Conservation (phyloP, 2,797 vertebrate genomes). For the Amphiprion clarkii region DNA sequence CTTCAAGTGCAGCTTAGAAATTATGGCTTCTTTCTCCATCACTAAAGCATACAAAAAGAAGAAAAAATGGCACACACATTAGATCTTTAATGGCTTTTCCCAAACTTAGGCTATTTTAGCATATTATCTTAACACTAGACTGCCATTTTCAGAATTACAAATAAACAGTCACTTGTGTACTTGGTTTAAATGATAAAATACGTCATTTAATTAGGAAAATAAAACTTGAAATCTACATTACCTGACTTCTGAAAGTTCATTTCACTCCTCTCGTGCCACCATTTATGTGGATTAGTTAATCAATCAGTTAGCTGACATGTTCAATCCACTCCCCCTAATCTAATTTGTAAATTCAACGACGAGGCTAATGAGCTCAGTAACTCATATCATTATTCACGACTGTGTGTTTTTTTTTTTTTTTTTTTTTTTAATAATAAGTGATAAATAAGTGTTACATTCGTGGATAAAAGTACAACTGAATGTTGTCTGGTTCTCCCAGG, state of each 20-base stretch:
- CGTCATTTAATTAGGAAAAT: background rate
- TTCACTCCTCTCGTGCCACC: slow-evolving; percentile 15
- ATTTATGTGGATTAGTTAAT: slow-evolving; percentile 54
- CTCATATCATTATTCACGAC: no score
- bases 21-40: slow-evolving; percentile 56
- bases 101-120: background rate
- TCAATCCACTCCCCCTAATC: background rate
- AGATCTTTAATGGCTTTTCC: background rate
- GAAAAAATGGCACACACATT: background rate
- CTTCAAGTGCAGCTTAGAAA: slow-evolving; percentile 83
- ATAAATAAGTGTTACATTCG: background rate
- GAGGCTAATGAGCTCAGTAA: no score
- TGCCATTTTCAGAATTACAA: no score
- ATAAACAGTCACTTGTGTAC: background rate
- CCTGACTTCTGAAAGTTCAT: slow-evolving; percentile 5
- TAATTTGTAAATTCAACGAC: no score
- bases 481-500: slow-evolving; percentile 46
- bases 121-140: no score
- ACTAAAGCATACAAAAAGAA: slow-evolving; percentile 11
- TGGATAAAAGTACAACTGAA: slow-evolving; percentile 1
- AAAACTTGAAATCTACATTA: slow-evolving; percentile 16
- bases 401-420: no score
- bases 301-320: slow-evolving; percentile 39
- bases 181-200: background rate
- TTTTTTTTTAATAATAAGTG: no score